These are phyloP conservation scores for Epinephelus coioides DNA, from an alignment of 2,797 vertebrate genomes.

Conservation along the genomic window DNA sequence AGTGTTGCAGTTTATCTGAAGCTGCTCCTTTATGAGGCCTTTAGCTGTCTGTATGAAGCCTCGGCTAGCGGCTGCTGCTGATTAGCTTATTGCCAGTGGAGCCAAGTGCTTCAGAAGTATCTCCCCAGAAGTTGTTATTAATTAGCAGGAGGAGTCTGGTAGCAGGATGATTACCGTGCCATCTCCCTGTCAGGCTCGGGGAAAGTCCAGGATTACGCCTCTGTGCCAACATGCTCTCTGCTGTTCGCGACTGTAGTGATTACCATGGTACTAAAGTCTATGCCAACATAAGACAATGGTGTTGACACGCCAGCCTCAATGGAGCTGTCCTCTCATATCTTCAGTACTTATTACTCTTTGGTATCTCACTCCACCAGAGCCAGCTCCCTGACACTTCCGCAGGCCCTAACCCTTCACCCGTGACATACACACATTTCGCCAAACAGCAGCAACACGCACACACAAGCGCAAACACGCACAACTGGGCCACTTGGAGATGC, in stretches of 20 bases:
- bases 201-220: constrained; percentile 82
- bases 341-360: constrained; percentile 69
- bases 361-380: constrained; percentile 81
- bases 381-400: constrained; percentile 70
- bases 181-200: constrained; percentile 75
- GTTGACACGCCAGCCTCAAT: constrained; percentile 70
- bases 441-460: constrained; percentile 34
- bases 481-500: constrained; percentile 48
- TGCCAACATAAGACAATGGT: constrained; percentile 70
- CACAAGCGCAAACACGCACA: constrained; percentile 33
- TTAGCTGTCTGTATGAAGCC: constrained; percentile 44
- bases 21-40: constrained; percentile 57
- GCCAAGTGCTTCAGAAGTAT: constrained; percentile 80
- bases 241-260: constrained; percentile 74
- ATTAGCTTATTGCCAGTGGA: constrained; percentile 78
- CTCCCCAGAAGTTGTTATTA: constrained; percentile 82
- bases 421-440: constrained; percentile 52
- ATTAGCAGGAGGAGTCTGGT: constrained; percentile 83
- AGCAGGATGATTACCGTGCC: constrained; percentile 79
- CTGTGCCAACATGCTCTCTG: constrained; percentile 76
- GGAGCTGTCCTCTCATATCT: constrained; percentile 77
- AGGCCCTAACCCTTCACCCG: constrained; percentile 64
- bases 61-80: constrained; percentile 38
- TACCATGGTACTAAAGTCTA: constrained; percentile 67
- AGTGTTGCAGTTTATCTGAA: constrained; percentile 53